A percentile compares a stretch with the other conserved stretches of the same genome.
These are phyloP conservation scores for Ptyas mucosa DNA, from an alignment of 2,113 vertebrate genomes.

Conservation along the genomic window DNA sequence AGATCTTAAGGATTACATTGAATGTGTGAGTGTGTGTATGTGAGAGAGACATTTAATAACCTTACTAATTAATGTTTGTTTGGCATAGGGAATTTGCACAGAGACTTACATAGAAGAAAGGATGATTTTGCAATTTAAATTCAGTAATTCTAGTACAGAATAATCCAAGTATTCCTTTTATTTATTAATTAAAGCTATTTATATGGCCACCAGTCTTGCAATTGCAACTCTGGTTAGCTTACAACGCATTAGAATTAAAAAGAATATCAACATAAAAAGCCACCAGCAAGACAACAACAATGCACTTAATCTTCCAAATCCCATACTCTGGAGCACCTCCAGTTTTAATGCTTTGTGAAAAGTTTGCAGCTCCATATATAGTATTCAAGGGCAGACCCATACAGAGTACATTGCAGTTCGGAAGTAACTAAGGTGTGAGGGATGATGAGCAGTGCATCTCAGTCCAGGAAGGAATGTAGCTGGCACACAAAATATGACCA, in stretches of 20 bases:
- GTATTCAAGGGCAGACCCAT: background rate
- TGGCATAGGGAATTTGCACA: background rate
- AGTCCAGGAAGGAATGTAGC: background rate
- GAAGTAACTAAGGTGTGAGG: background rate
- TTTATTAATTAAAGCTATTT: background rate
- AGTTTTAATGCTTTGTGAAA: background rate
- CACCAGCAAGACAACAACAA: background rate
- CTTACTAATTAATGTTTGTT: background rate
- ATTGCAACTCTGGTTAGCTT: background rate
- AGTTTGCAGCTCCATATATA: background rate
- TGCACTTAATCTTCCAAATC: background rate
- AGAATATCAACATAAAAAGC: background rate
- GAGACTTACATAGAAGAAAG: background rate
- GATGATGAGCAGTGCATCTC: background rate
- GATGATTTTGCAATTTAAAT: background rate
- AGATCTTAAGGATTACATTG: background rate
- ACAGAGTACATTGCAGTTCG: background rate
- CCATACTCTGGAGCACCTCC: background rate
- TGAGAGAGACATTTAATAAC: background rate
- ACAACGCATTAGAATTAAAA: background rate
- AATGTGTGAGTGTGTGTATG: background rate
- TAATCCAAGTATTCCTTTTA: background rate
- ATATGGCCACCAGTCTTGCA: background rate
- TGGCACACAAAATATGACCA: background rate
- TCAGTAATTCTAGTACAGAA: background rate